Evolutionary conservation across 2,113 vertebrate species (phyloP).

Genomic region (Heterotilapia buettikoferi): DNA sequence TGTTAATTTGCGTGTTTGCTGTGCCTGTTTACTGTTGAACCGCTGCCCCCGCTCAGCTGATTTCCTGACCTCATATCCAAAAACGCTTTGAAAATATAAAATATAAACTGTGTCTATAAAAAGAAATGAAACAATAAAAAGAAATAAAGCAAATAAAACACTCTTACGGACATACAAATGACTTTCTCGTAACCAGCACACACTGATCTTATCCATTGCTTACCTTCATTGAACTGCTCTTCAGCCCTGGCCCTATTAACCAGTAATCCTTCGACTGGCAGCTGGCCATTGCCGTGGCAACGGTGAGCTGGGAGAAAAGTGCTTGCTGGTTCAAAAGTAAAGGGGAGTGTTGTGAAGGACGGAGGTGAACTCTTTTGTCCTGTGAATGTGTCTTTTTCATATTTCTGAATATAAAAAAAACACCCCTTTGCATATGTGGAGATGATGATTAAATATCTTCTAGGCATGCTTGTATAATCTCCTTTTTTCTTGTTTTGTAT

Average conservation of each 20-base stretch:
- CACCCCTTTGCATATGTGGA: background rate
- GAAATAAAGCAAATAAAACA: background rate
- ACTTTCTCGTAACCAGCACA: constrained; percentile 20
- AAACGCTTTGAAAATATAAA: background rate
- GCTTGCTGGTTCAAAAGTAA: constrained; percentile 71
- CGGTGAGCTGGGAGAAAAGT: constrained; percentile 64
- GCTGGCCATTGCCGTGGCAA: constrained; percentile 79
- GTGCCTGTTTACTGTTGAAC: constrained; percentile 29
- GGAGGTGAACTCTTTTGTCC: constrained; percentile 43
- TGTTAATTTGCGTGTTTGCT: background rate
- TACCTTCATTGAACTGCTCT: constrained; percentile 69
- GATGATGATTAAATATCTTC: background rate
- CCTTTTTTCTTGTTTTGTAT: background rate
- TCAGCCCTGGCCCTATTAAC: constrained; percentile 72
- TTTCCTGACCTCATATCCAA: background rate
- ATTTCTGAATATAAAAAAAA: constrained; percentile 4
- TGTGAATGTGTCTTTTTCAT: constrained; percentile 20
- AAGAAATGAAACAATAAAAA: background rate
- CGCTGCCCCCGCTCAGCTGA: background rate
- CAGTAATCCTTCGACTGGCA: constrained; percentile 71
- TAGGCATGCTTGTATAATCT: background rate
- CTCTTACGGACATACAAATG: background rate
- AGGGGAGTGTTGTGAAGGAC: constrained; percentile 63
- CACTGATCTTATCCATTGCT: constrained; percentile 65
- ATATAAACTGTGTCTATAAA: background rate